Percentiles rank a stretch among this genome's conserved stretches.
These are phyloP conservation scores for Xanthia togata DNA, from an alignment of 2,888 invertebrate species.

Conservation along the genomic window DNA sequence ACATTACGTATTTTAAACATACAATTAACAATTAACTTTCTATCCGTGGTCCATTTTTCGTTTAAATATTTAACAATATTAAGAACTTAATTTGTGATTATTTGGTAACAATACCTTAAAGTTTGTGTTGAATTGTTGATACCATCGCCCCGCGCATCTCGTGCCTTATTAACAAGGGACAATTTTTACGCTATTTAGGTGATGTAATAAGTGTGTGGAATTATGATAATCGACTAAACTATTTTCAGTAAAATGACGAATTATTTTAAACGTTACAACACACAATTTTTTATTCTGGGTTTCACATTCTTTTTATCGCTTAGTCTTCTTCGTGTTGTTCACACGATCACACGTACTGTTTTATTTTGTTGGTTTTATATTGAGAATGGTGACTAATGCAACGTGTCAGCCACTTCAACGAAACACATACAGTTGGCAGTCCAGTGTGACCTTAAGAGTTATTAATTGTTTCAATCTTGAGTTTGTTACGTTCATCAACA, in stretches of 20 bases:
- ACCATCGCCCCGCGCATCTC: too few relatives aligned
- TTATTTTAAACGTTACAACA: constrained; percentile 27
- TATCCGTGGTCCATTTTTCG: too few relatives aligned
- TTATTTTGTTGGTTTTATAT: too few relatives aligned
- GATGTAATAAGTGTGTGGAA: background rate
- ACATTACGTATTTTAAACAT: too few relatives aligned
- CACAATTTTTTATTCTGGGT: background rate
- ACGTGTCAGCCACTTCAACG: background rate
- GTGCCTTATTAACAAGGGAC: too few relatives aligned
- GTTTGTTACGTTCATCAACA: background rate
- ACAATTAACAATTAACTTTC: too few relatives aligned
- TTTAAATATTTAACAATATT: too few relatives aligned
- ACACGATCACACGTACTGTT: background rate
- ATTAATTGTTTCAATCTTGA: background rate
- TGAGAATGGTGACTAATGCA: background rate
- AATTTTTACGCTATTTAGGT: too few relatives aligned
- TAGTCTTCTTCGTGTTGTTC: background rate
- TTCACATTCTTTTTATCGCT: background rate
- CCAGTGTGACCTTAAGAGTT: background rate
- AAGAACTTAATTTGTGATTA: too few relatives aligned
- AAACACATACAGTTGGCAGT: background rate
- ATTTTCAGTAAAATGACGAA: background rate
- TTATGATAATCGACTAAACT: background rate
- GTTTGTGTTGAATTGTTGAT: too few relatives aligned
- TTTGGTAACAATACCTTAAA: too few relatives aligned